phyloP scores from a whole-genome alignment of 2,888 invertebrate genomes.

The Zhuqinia jingwanae region DNA sequence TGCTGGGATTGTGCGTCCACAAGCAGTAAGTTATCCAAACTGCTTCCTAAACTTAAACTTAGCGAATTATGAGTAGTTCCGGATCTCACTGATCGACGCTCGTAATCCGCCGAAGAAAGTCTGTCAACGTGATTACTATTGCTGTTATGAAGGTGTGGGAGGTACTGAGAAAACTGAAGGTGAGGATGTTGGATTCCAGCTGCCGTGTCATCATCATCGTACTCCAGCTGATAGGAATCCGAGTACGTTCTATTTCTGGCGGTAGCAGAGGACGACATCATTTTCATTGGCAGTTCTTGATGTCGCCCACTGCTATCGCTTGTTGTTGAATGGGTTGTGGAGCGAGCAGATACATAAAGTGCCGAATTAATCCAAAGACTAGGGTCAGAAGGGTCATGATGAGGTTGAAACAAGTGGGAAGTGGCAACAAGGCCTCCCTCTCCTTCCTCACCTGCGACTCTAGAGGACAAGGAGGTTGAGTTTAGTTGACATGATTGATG shows the following conservation, averaged over 20 bases:
- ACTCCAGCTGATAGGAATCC: slow-evolving; percentile 75
- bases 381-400: slow-evolving; percentile 42
- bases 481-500: slow-evolving; percentile 52
- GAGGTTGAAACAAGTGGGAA: not conserved
- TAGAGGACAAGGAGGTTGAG: slow-evolving; percentile 56
- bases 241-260: slow-evolving; percentile 75
- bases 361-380: slow-evolving; percentile 77
- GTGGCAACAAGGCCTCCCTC: slow-evolving; percentile 47
- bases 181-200: not conserved
- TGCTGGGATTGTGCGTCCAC: slow-evolving; percentile 76
- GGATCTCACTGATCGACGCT: slow-evolving; percentile 58
- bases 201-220: slow-evolving; percentile 72
- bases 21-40: slow-evolving; percentile 77
- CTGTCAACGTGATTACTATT: slow-evolving; percentile 53
- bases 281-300: not conserved
- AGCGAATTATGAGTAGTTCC: slow-evolving; percentile 75
- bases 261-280: not conserved
- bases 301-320: not conserved
- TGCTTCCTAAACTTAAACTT: slow-evolving; percentile 74
- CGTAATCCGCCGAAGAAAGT: slow-evolving; percentile 56
- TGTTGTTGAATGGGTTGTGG: slow-evolving; percentile 61
- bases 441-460: not conserved
- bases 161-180: slow-evolving; percentile 28
- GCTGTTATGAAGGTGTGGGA: not conserved
- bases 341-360: slow-evolving; percentile 72